Base-by-base conservation (phyloP, 2,797 vertebrate genomes). In the Pipistrellus pipistrellus region DNA sequence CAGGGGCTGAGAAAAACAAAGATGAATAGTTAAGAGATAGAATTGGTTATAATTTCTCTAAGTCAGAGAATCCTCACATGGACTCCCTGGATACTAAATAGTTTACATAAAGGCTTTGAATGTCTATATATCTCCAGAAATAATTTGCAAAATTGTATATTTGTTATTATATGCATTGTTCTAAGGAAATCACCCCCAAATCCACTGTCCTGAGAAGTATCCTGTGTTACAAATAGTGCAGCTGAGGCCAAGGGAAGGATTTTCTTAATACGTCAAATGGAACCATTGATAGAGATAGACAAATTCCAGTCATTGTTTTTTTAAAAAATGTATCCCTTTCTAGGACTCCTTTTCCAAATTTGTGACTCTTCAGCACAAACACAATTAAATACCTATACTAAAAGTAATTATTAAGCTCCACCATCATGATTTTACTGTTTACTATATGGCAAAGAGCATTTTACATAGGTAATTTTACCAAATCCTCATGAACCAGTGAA, bases 111-210 rank as follows among this genome's bases (percentile, higher is more conserved):
- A 85, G 20, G 46, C 30, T 77, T 64, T 77, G 6, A 77, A n/a
- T 14, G 14, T 27, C 13, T 27, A n/a, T 17, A 4, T 10, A 17
- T 2, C 1, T 64, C 27, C 38, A 88, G 30, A 90, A 59, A 41
- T 53, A 59, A 90, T 71, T 85, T 95, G 8, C 46, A 48, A 82
- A 83, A 41, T n/a, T 85, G 14, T 76, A 23, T 59, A 35, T 51
- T 30, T 59, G 46, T 77, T 59, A 91, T 51, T 80, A 90, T 66
- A 4, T 32, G 5, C 17, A n/a, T 38, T 17, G 2, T 48, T 73
- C 46, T 72, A 1, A 25, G 73, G 12, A 91, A 91, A 48, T 4
- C 76, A 2, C 55, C 3, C 27, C 77, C 35, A 68, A 44, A 72
- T 44, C 23, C 17, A 17, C 38, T 62, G 72, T 53, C 23, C 46